phyloP scores from a whole-genome alignment of 1,140 invertebrate genomes.

The Euglossa dilemma region DNA sequence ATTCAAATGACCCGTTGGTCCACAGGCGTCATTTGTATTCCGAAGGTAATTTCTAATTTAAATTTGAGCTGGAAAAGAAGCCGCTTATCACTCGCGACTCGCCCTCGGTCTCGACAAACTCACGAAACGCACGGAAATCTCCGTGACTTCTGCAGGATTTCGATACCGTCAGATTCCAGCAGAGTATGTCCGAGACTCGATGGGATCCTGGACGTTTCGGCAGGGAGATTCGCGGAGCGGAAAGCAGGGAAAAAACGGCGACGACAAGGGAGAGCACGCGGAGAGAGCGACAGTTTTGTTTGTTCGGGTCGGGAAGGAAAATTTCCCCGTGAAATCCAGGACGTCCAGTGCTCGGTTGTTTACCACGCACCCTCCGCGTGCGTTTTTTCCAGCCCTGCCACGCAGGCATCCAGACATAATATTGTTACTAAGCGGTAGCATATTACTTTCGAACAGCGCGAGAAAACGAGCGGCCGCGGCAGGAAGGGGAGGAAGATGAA shows the following conservation, averaged over 20 bases:
- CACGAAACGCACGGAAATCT: too few species aligned
- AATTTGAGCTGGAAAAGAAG: neutral
- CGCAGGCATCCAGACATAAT: constrained; percentile 41
- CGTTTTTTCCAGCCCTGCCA: neutral
- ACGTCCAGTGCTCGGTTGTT: constrained; percentile 35
- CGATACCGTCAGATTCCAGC: too few species aligned
- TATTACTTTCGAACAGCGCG: constrained; percentile 45
- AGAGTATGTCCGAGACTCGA: too few species aligned
- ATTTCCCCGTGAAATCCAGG: constrained; percentile 39
- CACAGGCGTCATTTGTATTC: neutral
- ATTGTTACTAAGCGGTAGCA: constrained; percentile 49
- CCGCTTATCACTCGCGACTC: too few species aligned
- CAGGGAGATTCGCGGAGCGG: neutral
- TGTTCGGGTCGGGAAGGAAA: constrained; percentile 27
- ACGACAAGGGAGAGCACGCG: neutral
- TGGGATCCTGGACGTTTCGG: neutral
- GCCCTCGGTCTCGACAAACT: too few species aligned
- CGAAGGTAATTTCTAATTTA: neutral
- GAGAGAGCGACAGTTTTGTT: constrained; percentile 53
- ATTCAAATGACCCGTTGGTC: neutral
- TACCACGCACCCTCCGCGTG: constrained; percentile 33
- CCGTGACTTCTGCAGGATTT: too few species aligned
- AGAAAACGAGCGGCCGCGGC: neutral
- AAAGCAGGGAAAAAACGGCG: constrained; percentile 28
- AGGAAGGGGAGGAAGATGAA: constrained; percentile 22